These are phyloP conservation scores for Catalaphyllia jardinei DNA, from an alignment of 64 coral and sea anemone genomes.

Conservation along the genomic window DNA sequence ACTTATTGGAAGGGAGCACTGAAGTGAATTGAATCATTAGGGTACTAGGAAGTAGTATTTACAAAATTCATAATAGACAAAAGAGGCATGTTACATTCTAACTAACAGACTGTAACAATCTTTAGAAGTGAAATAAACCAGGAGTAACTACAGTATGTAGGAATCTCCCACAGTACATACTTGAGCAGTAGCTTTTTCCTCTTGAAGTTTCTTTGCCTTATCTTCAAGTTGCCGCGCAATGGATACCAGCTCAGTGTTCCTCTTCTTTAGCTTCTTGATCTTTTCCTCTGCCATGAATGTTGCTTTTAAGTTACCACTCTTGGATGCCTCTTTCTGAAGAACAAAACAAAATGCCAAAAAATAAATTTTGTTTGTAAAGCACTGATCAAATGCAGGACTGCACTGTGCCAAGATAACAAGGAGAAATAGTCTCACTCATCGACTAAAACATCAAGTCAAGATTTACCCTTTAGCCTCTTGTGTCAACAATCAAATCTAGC, in stretches of 20 bases:
- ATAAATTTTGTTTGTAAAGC: not conserved
- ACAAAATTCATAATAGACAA: no score
- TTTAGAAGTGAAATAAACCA: no score
- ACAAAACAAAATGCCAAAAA: not conserved
- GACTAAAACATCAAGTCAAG: no score
- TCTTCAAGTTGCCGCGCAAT: conserved; percentile 95
- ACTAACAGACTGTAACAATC: no score
- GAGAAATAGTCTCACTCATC: no score
- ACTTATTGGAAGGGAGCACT: no score
- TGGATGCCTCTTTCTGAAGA: conserved; percentile 55
- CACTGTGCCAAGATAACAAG: not conserved
- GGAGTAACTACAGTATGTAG: not conserved
- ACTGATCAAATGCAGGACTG: not conserved
- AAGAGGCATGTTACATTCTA: no score
- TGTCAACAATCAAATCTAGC: no score
- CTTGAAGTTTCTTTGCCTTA: conserved; percentile 96
- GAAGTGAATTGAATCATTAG: no score
- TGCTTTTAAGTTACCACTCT: conserved; percentile 56
- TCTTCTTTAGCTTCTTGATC: conserved; percentile 93
- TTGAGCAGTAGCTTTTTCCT: conserved; percentile 76
- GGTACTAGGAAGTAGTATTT: no score
- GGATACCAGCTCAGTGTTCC: conserved; percentile 93
- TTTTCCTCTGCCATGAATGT: conserved; percentile 83
- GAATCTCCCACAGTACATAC: conserved; percentile 16
- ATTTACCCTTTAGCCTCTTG: no score